These are phyloP conservation scores for Idaea dimidiata DNA, from an alignment of 2,888 invertebrate species.

Conservation along the genomic window DNA sequence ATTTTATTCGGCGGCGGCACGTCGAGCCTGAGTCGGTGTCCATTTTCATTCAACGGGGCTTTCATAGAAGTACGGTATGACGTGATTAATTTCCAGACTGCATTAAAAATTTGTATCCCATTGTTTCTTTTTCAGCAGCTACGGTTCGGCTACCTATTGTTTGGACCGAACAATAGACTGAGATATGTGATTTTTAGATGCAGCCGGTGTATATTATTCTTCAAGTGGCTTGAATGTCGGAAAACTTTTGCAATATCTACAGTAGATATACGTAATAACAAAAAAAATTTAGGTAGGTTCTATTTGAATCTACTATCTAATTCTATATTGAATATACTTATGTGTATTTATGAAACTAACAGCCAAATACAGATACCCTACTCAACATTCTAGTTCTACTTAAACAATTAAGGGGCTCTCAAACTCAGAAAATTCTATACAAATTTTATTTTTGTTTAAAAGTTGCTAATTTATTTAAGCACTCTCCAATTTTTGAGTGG, in stretches of 20 bases:
- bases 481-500: no score
- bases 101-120: constrained; percentile 75
- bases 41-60: constrained; percentile 65
- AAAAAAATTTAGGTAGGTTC: not conserved
- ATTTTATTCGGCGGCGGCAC: constrained; percentile 36
- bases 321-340: no score
- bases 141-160: constrained; percentile 70
- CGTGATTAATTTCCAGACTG: constrained; percentile 74
- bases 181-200: constrained; percentile 64
- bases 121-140: constrained; percentile 70
- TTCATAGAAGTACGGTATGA: constrained; percentile 59
- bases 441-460: no score
- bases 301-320: constrained; percentile 31
- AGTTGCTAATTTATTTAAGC: no score
- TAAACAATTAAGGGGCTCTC: no score
- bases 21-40: constrained; percentile 49
- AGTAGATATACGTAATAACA: no score
- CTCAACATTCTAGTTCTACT: no score
- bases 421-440: no score
- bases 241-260: constrained; percentile 14
- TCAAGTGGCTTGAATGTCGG: not conserved
- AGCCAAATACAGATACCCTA: no score
- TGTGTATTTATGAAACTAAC: no score
- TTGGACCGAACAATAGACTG: constrained; percentile 62
- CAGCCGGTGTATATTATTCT: constrained; percentile 34